Evolutionary conservation across 1,140 invertebrate genomes (phyloP), one percentile per base, ranked within the genome.

Genomic region (Drosophila mauritiana): DNA sequence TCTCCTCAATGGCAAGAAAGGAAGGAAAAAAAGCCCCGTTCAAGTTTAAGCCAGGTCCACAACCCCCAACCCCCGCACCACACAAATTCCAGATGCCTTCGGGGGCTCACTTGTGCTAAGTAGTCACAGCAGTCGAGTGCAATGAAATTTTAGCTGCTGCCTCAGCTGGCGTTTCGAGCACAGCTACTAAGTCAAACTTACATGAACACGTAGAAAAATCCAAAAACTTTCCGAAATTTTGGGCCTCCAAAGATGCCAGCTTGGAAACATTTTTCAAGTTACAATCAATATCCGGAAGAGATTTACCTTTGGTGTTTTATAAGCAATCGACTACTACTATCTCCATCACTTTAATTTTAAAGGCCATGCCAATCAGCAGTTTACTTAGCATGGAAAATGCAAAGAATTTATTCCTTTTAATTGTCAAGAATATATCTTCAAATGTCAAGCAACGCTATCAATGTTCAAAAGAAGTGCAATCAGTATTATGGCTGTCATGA

Each of bases 41-140:
- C 64, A 89, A 83, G 79, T 83, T 83, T 80, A 73, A 77, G 80
- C 74, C 73, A 46, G 49, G 49, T 58, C 40, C 48, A 22, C 39
- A 49, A 40, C 27, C 42, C 31, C 31, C 8, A 10, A 3, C 31
- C 31, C 31, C 40, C n/a, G 4, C 17, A 37, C 34, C 58, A 34
- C 31, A 49, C 48, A 54, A 45, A 53, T 48, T 68, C 62, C 69
- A 58, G n/a, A 49, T 65, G 82, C 78, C 74, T 75, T 55, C 52
- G 78, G 79, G 78, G 79, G 61, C 61, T 80, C 83, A 88, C 83
- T 86, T 86, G 83, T 76, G 79, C 83, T 86, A 86, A 86, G 83
- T 86, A 86, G 83, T 86, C 78, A 76, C 83, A 79, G 82, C 78
- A 78, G 82, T 69, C 68, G 76, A 86, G 83, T 86, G 84, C 83